Percentiles rank a stretch among this genome's conserved stretches.
These are phyloP conservation scores for Drosophila mercatorum DNA, from an alignment of 2,888 invertebrate genomes.

Conservation along the genomic window DNA sequence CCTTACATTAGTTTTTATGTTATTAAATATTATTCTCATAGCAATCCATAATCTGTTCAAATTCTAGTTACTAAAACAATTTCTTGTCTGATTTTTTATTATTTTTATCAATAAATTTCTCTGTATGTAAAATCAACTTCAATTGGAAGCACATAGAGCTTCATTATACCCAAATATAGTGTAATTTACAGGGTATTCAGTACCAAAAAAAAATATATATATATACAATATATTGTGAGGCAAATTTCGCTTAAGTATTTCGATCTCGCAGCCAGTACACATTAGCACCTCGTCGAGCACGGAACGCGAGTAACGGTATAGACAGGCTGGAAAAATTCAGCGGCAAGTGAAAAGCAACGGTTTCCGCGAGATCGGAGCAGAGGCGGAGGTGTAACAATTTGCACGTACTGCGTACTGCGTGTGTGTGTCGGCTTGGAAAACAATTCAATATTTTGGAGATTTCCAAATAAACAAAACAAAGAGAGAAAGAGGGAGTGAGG, in stretches of 20 bases:
- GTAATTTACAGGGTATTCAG: slow-evolving; percentile 15
- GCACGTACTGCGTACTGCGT: slow-evolving; percentile 32
- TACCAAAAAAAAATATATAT: neutral
- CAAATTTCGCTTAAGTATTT: slow-evolving; percentile 11
- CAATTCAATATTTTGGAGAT: slow-evolving; percentile 63
- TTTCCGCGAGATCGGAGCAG: slow-evolving; percentile 8
- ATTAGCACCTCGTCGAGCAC: slow-evolving; percentile 62
- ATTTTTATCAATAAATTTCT: neutral
- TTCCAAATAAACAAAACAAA: slow-evolving; percentile 54
- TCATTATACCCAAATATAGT: neutral
- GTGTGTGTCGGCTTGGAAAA: slow-evolving; percentile 45
- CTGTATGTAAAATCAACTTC: neutral
- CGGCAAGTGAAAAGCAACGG: slow-evolving; percentile 5
- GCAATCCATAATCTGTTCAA: too few relatives aligned
- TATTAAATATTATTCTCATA: too few relatives aligned
- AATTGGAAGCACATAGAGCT: neutral
- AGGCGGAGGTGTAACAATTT: slow-evolving; percentile 52
- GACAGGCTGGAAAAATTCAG: slow-evolving; percentile 15
- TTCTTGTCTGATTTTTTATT: too few relatives aligned
- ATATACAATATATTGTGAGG: neutral
- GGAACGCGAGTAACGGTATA: slow-evolving; percentile 45
- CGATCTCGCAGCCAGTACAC: slow-evolving; percentile 51
- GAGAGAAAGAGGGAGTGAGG: neutral
- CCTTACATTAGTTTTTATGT: too few relatives aligned
- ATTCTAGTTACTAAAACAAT: too few relatives aligned